These are phyloP conservation scores for Heliconius cydno DNA, from an alignment of 2,888 invertebrate species.

Conservation along the genomic window DNA sequence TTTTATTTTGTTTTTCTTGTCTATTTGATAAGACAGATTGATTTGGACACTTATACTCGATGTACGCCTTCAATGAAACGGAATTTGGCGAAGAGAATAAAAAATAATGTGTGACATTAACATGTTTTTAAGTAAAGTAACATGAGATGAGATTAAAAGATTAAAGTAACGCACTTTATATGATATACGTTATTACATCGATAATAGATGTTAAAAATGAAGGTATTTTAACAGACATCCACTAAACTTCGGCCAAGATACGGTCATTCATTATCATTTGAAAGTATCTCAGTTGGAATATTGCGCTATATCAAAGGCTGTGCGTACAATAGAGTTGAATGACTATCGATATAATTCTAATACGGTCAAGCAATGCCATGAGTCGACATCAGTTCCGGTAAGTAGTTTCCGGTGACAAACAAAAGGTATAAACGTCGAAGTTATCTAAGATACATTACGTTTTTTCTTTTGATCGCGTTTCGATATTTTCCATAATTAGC, in stretches of 20 bases:
- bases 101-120: not conserved
- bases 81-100: not conserved
- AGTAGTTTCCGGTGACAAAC: conserved; percentile 42
- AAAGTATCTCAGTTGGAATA: conserved; percentile 8
- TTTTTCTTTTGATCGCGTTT: too few species aligned
- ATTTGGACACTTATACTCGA: too few species aligned
- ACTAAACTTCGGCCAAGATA: not conserved
- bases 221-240: not conserved
- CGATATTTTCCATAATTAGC: too few species aligned
- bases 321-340: conserved; percentile 39
- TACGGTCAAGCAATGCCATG: conserved; percentile 49
- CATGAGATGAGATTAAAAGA: not conserved
- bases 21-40: too few species aligned
- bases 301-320: conserved; percentile 17
- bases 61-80: not conserved
- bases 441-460: conserved; percentile 14
- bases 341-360: conserved; percentile 33
- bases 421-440: conserved; percentile 4
- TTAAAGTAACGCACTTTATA: not conserved
- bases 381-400: conserved; percentile 46
- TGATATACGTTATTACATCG: not conserved
- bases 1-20: too few species aligned
- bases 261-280: conserved; percentile 28
- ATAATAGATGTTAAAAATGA: not conserved
- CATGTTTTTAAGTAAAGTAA: not conserved